phyloP scores from a whole-genome alignment of 1,140 invertebrate species.

The Ylistrum balloti region DNA sequence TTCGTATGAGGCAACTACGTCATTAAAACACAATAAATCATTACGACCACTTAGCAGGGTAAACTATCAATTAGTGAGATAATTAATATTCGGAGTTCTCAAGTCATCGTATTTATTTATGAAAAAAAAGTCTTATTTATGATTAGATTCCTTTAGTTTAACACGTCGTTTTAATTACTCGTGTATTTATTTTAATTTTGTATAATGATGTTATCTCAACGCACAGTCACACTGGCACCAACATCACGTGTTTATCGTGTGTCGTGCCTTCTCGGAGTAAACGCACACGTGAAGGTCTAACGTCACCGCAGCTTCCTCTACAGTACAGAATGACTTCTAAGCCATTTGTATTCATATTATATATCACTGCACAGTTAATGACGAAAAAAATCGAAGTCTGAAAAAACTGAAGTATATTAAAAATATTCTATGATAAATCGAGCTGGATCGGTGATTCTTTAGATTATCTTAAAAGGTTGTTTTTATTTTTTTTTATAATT shows the following conservation, averaged over 20 bases:
- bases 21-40: not conserved
- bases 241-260: not conserved
- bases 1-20: not conserved
- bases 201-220: not conserved
- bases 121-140: not conserved
- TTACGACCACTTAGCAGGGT: not conserved
- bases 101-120: not conserved
- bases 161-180: not conserved
- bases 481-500: too few relatives aligned
- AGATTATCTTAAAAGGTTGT: too few relatives aligned
- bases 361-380: too few relatives aligned
- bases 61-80: not conserved
- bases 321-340: too few relatives aligned
- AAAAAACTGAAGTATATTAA: too few relatives aligned
- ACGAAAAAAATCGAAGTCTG: too few relatives aligned
- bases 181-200: not conserved
- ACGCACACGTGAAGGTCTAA: not conserved
- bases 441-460: too few relatives aligned
- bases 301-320: not conserved
- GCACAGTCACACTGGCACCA: not conserved
- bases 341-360: too few relatives aligned
- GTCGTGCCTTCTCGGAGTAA: not conserved
- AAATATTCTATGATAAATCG: too few relatives aligned
- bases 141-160: conserved; percentile 9
- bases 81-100: not conserved